These are phyloP conservation scores for Drosophila oshimai DNA, from an alignment of 1,140 invertebrate genomes.

Conservation along the genomic window DNA sequence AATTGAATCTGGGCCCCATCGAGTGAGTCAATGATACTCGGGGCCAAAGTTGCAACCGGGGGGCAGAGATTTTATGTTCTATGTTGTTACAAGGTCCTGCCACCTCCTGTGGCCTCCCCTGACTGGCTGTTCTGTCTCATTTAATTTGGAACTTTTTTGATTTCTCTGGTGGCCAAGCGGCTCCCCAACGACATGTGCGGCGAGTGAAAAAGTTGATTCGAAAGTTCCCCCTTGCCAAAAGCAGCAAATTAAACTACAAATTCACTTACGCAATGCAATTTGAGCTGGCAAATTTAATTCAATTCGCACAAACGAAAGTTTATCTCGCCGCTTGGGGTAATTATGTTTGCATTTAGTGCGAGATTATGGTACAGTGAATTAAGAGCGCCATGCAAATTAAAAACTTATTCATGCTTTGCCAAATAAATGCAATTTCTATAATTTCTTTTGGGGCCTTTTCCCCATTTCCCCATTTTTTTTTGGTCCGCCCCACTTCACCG, in stretches of 20 bases:
- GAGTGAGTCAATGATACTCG: conserved; percentile 49
- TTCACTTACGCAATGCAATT: conserved; percentile 71
- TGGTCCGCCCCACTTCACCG: conserved; percentile 27
- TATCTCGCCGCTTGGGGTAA: conserved; percentile 47
- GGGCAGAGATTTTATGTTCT: background rate
- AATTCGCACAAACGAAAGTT: conserved; percentile 46
- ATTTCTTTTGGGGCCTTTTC: conserved; percentile 22
- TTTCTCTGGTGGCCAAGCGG: conserved; percentile 60
- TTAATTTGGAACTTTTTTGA: conserved; percentile 74
- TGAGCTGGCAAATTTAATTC: conserved; percentile 65
- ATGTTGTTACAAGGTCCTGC: conserved; percentile 20
- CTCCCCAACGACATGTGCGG: conserved; percentile 44
- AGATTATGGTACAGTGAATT: conserved; percentile 36
- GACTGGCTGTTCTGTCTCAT: conserved; percentile 34
- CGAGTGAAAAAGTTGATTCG: conserved; percentile 57
- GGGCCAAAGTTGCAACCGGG: conserved; percentile 10
- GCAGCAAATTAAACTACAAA: conserved; percentile 66
- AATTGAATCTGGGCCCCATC: conserved; percentile 53
- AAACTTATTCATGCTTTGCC: conserved; percentile 54
- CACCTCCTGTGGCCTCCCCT: background rate
- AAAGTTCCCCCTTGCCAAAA: conserved; percentile 50
- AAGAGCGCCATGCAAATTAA: conserved; percentile 52
- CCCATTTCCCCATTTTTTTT: conserved; percentile 4
- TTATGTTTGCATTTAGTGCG: conserved; percentile 57
- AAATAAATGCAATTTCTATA: conserved; percentile 58